Evolutionary conservation across 2,888 invertebrate species (phyloP), one percentile per base, ranked within the genome.

Genomic region (Lordiphosa fenestrarum): DNA sequence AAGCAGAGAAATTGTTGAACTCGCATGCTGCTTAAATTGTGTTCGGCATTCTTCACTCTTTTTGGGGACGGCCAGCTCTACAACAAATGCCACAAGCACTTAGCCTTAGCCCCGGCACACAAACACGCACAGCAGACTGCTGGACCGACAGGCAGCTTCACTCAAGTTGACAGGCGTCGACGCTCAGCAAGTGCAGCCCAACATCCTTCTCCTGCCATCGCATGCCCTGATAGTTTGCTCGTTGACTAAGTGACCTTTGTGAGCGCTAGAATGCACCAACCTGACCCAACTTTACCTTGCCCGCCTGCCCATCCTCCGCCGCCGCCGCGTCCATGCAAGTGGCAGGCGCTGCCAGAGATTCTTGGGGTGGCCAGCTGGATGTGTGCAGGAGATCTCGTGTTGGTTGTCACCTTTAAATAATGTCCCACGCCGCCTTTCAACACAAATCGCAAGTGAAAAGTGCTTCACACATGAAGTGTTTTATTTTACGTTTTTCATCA

Each of bases 381-480:
- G 19, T 40, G 50, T 55, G 62, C 50, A 49, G 63, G 56, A 73
- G 77, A 81, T 81, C 80, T 77, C 73, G 72, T 83, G 76, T 74
- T 58, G 70, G 69, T 68, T 77, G 86, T 78, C 85, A 84, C 84
- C 84, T 87, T 74, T 80, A 87, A 85, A 85, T 86, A 86, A 85
- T 86, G 84, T 83, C 85, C 73, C 84, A 78, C 74, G 83, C 75
- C 77, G 78, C 84, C 80, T 86, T 86, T 87, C 85, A 86, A 72
- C 85, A 85, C 85, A 86, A 87, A 87, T 87, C 84, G 83, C 69
- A 85, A 83, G 83, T 85, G 87, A 86, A 85, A 85, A 85, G 86
- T 80, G 72, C 70, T 84, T 81, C 78, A 75, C 85, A 86, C 78
- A 74, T 74, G 76, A 80, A 80, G 73, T 78, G 80, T 67, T 21